phyloP scores from a whole-genome alignment of 2,797 vertebrate species.

The Buceros bicornis region DNA sequence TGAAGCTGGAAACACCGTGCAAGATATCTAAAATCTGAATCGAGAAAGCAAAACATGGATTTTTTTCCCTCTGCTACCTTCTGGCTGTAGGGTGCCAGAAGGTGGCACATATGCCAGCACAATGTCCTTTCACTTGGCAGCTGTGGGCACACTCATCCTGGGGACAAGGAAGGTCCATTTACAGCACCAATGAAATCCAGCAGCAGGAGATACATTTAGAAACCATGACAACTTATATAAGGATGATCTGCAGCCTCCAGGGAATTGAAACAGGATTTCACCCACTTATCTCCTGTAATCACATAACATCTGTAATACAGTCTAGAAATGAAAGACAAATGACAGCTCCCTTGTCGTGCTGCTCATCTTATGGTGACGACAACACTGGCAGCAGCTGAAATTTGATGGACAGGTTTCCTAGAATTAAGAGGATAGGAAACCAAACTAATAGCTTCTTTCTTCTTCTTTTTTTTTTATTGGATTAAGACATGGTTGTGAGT shows the following conservation, averaged over 20 bases:
- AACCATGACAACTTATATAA: background rate
- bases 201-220: background rate
- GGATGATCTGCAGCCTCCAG: background rate
- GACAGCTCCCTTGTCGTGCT: background rate
- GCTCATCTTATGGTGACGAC: background rate
- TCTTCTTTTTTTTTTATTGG: background rate
- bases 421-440: background rate
- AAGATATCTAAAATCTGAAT: background rate
- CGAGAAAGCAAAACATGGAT: accelerated
- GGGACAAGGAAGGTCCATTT: background rate
- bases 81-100: background rate
- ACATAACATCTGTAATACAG: background rate
- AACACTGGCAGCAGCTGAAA: background rate
- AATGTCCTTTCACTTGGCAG: accelerated
- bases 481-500: background rate
- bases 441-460: background rate
- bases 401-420: conserved; percentile 18
- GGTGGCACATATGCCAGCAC: background rate
- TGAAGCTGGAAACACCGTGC: background rate
- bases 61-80: background rate
- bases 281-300: conserved; percentile 36
- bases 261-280: conserved; percentile 31
- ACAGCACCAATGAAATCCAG: background rate
- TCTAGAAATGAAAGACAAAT: conserved; percentile 20
- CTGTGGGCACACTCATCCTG: accelerated